Evolutionary conservation across 2,113 vertebrate species (phyloP).

Genomic region (Eptatretus burgeri): DNA sequence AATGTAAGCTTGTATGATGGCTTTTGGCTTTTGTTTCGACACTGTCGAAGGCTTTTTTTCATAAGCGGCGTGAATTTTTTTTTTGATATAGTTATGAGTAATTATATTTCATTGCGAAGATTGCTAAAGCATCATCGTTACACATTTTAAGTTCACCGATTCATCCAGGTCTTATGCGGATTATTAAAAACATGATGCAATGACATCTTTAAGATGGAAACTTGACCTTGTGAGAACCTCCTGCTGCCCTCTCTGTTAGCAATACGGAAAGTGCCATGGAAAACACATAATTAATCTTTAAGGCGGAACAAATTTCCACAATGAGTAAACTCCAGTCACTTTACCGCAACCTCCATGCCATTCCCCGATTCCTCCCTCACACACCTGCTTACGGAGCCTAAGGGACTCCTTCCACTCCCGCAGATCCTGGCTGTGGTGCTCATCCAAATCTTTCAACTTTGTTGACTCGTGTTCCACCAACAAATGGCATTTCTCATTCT

Average conservation of each 20-base stretch:
- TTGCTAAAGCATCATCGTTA: no score
- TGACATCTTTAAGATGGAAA: background rate
- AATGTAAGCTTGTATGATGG: no score
- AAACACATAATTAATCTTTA: background rate
- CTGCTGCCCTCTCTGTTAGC: background rate
- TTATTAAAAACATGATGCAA: no score
- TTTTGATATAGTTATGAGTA: no score
- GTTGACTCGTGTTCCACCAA: conserved; percentile 65
- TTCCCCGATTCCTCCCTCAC: background rate
- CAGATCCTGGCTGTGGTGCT: conserved; percentile 42
- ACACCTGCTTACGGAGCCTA: conserved; percentile 56
- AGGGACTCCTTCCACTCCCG: conserved; percentile 63
- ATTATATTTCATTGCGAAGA: no score
- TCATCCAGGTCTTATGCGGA: no score
- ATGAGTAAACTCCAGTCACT: background rate
- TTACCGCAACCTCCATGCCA: background rate
- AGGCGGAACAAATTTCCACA: background rate
- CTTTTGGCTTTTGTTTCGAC: no score
- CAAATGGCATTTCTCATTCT: conserved; percentile 92
- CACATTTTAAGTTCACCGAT: no score
- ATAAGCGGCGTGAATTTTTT: no score
- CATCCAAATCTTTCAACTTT: conserved; percentile 57
- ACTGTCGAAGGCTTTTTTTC: no score
- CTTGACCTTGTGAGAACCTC: background rate
- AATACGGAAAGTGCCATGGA: background rate